Percentiles rank a stretch among this genome's conserved stretches.
Evolutionary conservation across 2,797 vertebrate genomes (phyloP).

Genomic region (Myotis findleyi): DNA sequence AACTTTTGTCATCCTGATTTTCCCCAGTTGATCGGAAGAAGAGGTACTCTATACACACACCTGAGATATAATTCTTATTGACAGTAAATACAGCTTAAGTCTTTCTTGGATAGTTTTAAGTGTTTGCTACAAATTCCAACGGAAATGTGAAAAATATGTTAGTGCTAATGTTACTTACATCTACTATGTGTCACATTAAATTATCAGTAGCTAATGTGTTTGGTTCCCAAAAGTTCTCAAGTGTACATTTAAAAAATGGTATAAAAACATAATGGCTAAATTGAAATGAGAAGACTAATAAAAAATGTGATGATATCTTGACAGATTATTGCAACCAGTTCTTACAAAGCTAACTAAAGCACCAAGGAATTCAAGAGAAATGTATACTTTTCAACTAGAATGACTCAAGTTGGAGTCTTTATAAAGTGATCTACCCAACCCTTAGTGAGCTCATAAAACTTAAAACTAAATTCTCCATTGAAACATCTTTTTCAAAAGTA

Average conservation of each 20-base stretch:
- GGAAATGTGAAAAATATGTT: constrained; percentile 70
- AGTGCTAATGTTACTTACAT: constrained; percentile 67
- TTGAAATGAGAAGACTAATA: constrained; percentile 55
- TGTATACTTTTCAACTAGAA: background rate
- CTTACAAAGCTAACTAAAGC: constrained; percentile 54
- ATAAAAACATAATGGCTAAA: constrained; percentile 68
- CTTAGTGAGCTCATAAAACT: background rate
- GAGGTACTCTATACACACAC: constrained; percentile 26
- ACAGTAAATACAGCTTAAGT: constrained; percentile 63
- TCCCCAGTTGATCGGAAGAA: constrained; percentile 31
- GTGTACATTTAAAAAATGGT: constrained; percentile 56
- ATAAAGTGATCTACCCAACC: background rate
- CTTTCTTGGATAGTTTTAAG: constrained; percentile 64
- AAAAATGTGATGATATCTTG: constrained; percentile 57
- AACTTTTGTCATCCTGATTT: constrained; percentile 37
- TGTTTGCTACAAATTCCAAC: constrained; percentile 63
- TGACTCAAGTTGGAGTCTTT: background rate
- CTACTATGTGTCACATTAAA: constrained; percentile 67
- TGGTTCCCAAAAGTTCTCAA: constrained; percentile 53
- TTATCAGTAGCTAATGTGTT: constrained; percentile 74
- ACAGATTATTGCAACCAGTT: constrained; percentile 31
- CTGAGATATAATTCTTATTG: constrained; percentile 64
- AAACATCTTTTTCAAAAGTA: constrained; percentile 23
- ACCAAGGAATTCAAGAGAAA: constrained; percentile 54
- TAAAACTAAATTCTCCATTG: background rate